These are phyloP conservation scores for Urosaurus nigricauda DNA, from an alignment of 2,797 vertebrate genomes.

Conservation along the genomic window DNA sequence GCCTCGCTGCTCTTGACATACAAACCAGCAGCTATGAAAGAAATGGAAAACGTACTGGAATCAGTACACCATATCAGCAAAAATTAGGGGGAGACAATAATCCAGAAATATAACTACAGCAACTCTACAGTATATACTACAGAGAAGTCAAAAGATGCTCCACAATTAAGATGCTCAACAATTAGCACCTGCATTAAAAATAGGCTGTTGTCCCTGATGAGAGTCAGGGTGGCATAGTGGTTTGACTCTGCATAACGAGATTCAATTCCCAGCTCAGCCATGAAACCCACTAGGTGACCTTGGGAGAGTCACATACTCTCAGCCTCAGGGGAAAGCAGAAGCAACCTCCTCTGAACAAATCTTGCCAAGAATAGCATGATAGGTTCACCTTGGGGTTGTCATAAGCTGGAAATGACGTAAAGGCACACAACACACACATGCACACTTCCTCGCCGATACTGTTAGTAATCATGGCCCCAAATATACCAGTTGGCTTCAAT, in stretches of 20 bases:
- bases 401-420: too few relatives aligned
- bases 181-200: neutral
- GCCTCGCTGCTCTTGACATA: conserved; percentile 91
- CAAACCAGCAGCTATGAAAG: conserved; percentile 85
- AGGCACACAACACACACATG: too few relatives aligned
- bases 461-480: neutral
- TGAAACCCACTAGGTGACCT: too few relatives aligned
- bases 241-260: too few relatives aligned
- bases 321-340: too few relatives aligned
- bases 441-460: too few relatives aligned
- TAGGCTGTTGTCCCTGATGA: neutral
- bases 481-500: neutral
- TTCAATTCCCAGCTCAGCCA: too few relatives aligned
- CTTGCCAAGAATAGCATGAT: too few relatives aligned
- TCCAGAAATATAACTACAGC: neutral
- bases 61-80: neutral
- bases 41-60: neutral
- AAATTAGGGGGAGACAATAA: neutral
- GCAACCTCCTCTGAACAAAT: too few relatives aligned
- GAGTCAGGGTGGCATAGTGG: too few relatives aligned
- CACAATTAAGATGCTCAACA: neutral
- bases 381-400: too few relatives aligned
- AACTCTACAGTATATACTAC: neutral
- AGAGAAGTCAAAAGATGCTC: neutral
- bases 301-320: too few relatives aligned